Percentiles rank a stretch among this genome's conserved stretches.
Evolutionary conservation across 2,888 invertebrate species (phyloP).

Genomic region (Tetramorium bicarinatum): DNA sequence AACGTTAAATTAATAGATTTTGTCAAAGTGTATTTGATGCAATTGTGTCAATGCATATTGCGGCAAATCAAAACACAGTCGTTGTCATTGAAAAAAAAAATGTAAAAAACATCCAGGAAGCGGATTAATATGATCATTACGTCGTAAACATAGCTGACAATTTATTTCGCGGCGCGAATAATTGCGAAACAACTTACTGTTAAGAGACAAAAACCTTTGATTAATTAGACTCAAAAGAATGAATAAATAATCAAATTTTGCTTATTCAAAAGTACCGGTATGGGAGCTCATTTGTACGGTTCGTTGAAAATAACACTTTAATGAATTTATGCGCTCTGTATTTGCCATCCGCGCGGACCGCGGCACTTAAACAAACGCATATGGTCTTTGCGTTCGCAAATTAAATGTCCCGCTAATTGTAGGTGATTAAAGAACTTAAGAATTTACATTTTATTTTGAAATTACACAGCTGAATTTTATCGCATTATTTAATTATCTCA

Average conservation of each 20-base stretch:
- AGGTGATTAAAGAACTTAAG: neutral
- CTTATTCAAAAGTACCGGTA: neutral
- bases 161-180: neutral
- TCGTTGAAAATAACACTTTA: constrained; percentile 22
- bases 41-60: neutral
- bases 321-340: neutral
- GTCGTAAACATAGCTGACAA: no score
- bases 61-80: neutral
- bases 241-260: neutral
- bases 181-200: neutral
- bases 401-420: neutral
- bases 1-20: constrained; percentile 19
- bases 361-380: neutral
- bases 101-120: neutral
- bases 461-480: constrained; percentile 2
- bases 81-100: neutral
- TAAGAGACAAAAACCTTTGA: neutral
- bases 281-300: neutral
- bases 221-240: neutral
- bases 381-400: neutral
- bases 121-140: neutral
- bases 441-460: neutral
- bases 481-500: neutral
- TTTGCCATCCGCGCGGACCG: neutral
- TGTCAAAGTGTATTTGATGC: neutral